Evolutionary conservation across 2,113 vertebrate species (phyloP).

Genomic region (Kobus ellipsiprymnus): DNA sequence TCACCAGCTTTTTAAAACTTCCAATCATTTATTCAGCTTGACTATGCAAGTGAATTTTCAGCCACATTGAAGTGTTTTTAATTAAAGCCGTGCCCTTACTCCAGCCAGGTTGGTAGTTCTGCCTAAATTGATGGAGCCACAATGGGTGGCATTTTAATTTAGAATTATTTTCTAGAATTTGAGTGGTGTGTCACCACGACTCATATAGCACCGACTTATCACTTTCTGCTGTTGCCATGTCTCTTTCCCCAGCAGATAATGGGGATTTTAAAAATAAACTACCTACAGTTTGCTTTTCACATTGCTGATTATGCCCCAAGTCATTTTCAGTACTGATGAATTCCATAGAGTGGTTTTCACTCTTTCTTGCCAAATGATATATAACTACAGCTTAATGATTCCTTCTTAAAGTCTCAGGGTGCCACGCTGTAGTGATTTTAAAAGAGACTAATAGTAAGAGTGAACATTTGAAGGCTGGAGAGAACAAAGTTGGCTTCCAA

Average conservation of each 20-base stretch:
- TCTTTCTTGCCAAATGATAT: conserved; percentile 5
- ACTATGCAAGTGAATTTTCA: conserved; percentile 21
- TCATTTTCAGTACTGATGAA: neutral
- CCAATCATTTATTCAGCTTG: neutral
- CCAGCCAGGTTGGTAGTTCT: conserved; percentile 13
- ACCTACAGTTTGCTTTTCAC: neutral
- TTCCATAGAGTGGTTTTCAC: neutral
- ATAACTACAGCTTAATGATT: neutral
- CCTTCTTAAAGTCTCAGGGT: neutral
- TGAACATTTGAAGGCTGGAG: neutral
- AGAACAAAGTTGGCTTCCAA: neutral
- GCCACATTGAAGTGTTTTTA: neutral
- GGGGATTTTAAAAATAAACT: neutral
- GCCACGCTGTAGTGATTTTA: neutral
- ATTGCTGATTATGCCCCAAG: neutral
- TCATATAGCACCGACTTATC: neutral
- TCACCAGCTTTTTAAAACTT: neutral
- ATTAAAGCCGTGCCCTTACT: conserved; percentile 30
- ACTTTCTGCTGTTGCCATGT: neutral
- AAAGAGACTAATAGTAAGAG: neutral
- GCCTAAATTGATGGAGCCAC: neutral
- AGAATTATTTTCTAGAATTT: conserved; percentile 39
- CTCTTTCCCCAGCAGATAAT: neutral
- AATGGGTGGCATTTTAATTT: conserved; percentile 38
- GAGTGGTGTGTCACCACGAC: neutral